Evolutionary conservation across 2,888 invertebrate genomes (phyloP), one percentile per base, ranked within the genome.

Genomic region (Oscheius onirici): DNA sequence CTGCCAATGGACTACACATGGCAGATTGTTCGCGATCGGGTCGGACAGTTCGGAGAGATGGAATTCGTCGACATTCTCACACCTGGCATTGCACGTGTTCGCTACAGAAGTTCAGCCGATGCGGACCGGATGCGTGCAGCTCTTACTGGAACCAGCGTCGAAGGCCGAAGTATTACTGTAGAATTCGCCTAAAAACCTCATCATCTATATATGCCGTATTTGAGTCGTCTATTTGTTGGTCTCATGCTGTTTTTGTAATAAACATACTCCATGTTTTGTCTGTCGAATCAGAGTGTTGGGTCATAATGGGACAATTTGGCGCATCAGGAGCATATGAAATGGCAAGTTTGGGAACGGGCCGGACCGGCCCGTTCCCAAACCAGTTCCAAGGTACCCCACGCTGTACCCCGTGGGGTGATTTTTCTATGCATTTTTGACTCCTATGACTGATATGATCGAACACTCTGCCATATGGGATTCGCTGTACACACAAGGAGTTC

Each of bases 21-120:
- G 94, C 95, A 96, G 89, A 92, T 93, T 88, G 91, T 97, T 76
- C 92, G 93, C 49, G 95, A 95, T 87, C 94, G 95, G 89, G 95
- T 96, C 89, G 92, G 93, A 83, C 94, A 94, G 86, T 77, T 82
- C 87, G 97, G 96, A 3, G 95, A 96, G 80, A 94, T 97, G 88
- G 96, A 78, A 10, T 46, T 73, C 17, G 77, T 78, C 10, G 78
- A 77, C 11, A 55, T 76, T 13, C 34, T 74, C 40, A 46, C 49
- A 1, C 77, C 80, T 10, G 80, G 82, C 54, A 68, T 74, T 3
- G 78, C 80, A 34, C 73, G 80, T n/a, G 73, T 79, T 26, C 74
- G 80, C 24, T 81, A 77, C 52, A 65, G 74, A 10, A 54, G 40
- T 17, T 13, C 58, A 17, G 54, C 55, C n/a, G 84, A 84, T 51